Percentiles rank a stretch among this genome's conserved stretches.
Conservation (phyloP, 2,113 vertebrate species). For the Otocyon megalotis region DNA sequence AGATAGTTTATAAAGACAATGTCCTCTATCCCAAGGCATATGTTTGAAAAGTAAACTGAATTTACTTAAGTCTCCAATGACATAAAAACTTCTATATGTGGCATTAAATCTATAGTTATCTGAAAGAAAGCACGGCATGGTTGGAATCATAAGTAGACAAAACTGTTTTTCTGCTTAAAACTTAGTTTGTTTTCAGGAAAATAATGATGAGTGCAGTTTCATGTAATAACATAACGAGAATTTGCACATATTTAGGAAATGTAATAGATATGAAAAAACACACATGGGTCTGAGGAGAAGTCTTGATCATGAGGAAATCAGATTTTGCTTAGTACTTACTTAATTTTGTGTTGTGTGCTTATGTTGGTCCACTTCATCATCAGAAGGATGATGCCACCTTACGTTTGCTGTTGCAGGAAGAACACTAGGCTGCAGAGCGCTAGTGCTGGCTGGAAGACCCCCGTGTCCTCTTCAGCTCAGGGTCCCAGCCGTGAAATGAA, state of each 20-base stretch:
- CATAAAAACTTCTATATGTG: neutral
- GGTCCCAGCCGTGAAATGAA: neutral
- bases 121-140: neutral
- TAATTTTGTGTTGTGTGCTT: no score
- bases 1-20: neutral
- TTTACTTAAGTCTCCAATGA: neutral
- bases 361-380: neutral
- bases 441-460: rapidly evolving
- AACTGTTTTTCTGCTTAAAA: neutral
- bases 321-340: neutral
- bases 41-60: neutral
- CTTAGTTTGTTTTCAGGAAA: neutral
- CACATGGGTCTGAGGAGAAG: neutral
- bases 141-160: neutral
- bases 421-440: rapidly evolving
- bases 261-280: neutral
- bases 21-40: neutral
- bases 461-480: neutral
- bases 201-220: neutral
- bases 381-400: rapidly evolving
- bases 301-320: neutral
- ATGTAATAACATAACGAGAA: neutral
- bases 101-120: neutral
- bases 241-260: no score
- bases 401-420: rapidly evolving